Evolutionary conservation across 2,888 invertebrate genomes (phyloP), one percentile per base, ranked within the genome.

Genomic region (Apoda limacodes): DNA sequence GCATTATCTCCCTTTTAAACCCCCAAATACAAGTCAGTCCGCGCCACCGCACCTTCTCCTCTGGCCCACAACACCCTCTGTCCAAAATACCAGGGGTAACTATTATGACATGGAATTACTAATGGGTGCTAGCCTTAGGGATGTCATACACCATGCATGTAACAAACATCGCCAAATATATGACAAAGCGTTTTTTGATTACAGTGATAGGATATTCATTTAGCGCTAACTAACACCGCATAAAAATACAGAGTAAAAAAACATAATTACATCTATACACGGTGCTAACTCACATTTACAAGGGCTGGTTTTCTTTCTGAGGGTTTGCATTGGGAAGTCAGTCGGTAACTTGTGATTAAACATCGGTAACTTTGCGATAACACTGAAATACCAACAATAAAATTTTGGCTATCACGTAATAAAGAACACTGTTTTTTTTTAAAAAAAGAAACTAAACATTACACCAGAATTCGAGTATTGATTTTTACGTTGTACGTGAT

Each of bases 221-320:
- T 57, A 71, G 70, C 67, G 52, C 74, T 70, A 72, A 58, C 63
- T 70, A 74, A 59, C 46, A 60, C 45, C 52, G 48, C 52, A 50
- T 60, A 48, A 44, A 44, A 48, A 41, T 49, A 46, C 42, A 46
- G 37, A 50, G 52, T 46, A 55, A 53, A 42, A 46, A 47, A 41
- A 42, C 43, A 48, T 39, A 53, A 56, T 52, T 55, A 48, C 45
- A 48, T 34, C 35, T 35, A 40, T 46, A 42, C 52, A 59, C 50
- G 52, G 45, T 46, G 46, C 48, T 51, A 51, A 92, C 93, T 93
- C 85, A 93, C 93, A 93, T 87, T 94, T 93, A 82, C 92, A 89
- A 69, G 93, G 93, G 83, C 93, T 93, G 67, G 92, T 93, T 86
- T 92, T 92, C 85, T 93, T 93, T 72, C 94, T 85, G 76, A 94